Base-by-base conservation (phyloP, 2,113 vertebrate genomes). In the Notiomystis cincta region DNA sequence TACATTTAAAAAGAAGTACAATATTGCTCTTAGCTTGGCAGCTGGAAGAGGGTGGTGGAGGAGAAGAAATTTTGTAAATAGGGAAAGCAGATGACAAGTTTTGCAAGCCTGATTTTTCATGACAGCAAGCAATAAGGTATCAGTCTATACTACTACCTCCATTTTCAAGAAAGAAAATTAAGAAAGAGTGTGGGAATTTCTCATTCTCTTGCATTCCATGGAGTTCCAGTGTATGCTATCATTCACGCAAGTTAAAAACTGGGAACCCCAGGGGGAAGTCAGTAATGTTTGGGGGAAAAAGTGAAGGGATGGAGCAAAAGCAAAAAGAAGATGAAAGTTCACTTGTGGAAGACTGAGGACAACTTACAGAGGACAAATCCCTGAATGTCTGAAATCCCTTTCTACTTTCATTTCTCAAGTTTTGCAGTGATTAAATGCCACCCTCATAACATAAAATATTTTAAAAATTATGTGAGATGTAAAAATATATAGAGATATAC, bases 11-110 rank as follows among this genome's bases (percentile, higher is more conserved):
- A 91, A 14, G 33, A 50, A n/a, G 35, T 21, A 27, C 7, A 73
- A 11, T 31, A 75, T 70, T 35, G 11, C 14, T 69, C 15, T 84
- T 58, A 23, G 6, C 17, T 58, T 83, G 47, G 79, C 30, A 76
- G 6, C 9, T 56, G 37, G 25, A 38, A 25, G 17, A 7, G 7
- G 2, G 3, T 1, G 3, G 0, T 31, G 6, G 4, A n/a, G 11
- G 2, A 64, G 40, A 78, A 75, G 17, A 70, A 62, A 64, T 84
- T 72, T 64, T 66, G 11, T 28, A 53, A 51, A 50, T 11, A 58
- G 3, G n/a, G 38, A 77, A 81, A 62, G 15, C 7, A 24, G 27
- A 73, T n/a, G n/a, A 83, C 9, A 70, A 4, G 30, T 33, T 76
- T 86, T 88, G 13, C 28, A 79, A 67, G 47, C 58, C 44, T 51